A percentile compares a stretch with the other conserved stretches of the same genome.
These are phyloP conservation scores for Drosophila orosa DNA, from an alignment of 1,140 invertebrate species.

Conservation along the genomic window DNA sequence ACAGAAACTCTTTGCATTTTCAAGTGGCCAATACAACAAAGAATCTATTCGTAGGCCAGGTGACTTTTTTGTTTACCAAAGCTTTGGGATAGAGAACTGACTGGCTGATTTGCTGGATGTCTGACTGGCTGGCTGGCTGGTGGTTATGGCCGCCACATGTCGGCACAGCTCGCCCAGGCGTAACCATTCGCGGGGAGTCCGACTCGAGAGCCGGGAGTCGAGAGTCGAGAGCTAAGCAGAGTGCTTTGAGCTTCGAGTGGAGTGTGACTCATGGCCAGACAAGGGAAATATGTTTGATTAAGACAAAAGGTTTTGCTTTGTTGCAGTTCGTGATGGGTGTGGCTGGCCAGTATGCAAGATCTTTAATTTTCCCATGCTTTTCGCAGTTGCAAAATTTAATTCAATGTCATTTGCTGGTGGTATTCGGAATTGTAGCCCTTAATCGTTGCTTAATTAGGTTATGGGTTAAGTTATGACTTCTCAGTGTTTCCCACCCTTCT, in stretches of 20 bases:
- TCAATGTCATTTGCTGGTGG: constrained; percentile 55
- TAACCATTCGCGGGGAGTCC: constrained; percentile 36
- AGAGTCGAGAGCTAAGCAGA: constrained; percentile 1
- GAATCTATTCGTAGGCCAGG: constrained; percentile 43
- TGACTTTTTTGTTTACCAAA: constrained; percentile 31
- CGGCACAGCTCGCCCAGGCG: constrained; percentile 33
- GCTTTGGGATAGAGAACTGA: constrained; percentile 15
- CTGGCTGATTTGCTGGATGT: background rate
- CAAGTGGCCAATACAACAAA: constrained; percentile 34
- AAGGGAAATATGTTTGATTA: constrained; percentile 55
- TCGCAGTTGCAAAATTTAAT: constrained; percentile 39
- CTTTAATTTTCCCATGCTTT: constrained; percentile 26
- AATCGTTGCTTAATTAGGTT: constrained; percentile 9
- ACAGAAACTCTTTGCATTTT: constrained; percentile 50
- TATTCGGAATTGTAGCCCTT: constrained; percentile 1
- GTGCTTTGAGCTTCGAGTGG: constrained; percentile 24
- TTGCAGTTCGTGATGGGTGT: constrained; percentile 40
- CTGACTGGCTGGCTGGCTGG: constrained; percentile 1
- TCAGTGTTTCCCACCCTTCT: background rate
- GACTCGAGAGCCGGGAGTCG: constrained; percentile 3
- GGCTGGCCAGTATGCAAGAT: constrained; percentile 47
- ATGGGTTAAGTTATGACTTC: constrained; percentile 14
- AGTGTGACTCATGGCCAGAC: constrained; percentile 46
- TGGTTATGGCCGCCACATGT: constrained; percentile 36
- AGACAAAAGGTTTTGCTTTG: constrained; percentile 60